Conservation (phyloP, 2,888 invertebrate genomes). For the Chymomyza amoena region DNA sequence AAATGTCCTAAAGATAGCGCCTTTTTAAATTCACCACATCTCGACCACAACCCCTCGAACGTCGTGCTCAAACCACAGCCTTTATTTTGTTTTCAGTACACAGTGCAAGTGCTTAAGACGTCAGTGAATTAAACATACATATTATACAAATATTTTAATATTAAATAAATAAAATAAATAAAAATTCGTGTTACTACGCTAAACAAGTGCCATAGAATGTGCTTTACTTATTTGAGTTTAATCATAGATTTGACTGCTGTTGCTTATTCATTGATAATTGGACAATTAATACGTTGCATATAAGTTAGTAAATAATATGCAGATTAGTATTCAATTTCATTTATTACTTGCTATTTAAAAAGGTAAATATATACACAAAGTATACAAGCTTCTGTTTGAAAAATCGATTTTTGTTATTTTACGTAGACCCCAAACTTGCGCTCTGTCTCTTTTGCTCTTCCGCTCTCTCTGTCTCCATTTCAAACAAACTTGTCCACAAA, state of each 20-base stretch:
- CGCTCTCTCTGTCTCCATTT: not conserved
- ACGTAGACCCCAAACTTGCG: not conserved
- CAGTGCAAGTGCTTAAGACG: constrained; percentile 2
- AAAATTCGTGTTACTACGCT: not conserved
- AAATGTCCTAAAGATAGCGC: constrained; percentile 21
- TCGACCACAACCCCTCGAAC: constrained; percentile 21
- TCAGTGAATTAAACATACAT: not conserved
- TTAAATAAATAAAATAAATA: not conserved
- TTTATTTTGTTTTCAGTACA: constrained; percentile 24
- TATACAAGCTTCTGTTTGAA: not conserved
- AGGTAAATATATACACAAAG: not conserved
- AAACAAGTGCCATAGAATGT: not conserved
- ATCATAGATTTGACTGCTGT: not conserved
- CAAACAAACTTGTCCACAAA: not conserved
- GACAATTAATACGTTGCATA: not conserved
- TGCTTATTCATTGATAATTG: not conserved
- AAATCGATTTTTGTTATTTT: not conserved
- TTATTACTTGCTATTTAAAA: not conserved
- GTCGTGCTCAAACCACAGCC: not conserved
- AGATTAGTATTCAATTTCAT: no score
- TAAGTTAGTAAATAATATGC: no score
- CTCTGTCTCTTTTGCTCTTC: not conserved
- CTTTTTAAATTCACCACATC: constrained; percentile 53
- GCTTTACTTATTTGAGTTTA: no score
- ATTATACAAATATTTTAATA: not conserved